A percentile compares a stretch with the other conserved stretches of the same genome.
phyloP scores from a whole-genome alignment of 1,140 invertebrate genomes.

The Anastrepha obliqua region DNA sequence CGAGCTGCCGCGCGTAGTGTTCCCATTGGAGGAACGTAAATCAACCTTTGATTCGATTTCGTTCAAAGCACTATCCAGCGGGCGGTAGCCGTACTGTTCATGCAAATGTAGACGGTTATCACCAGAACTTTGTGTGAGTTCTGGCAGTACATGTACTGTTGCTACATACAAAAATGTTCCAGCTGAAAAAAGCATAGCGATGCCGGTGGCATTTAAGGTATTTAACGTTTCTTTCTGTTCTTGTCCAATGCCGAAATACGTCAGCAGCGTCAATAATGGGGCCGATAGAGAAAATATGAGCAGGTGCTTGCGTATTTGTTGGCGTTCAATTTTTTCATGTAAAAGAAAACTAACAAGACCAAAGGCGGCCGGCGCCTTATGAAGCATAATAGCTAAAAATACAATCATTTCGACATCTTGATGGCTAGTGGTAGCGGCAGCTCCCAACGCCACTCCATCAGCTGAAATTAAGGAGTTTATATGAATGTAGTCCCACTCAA shows the following conservation, averaged over 20 bases:
- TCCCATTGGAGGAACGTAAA: background rate
- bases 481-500: background rate
- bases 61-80: conserved; percentile 62
- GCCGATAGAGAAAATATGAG: conserved; percentile 96
- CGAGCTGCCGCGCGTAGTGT: conserved; percentile 73
- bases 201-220: conserved; percentile 89
- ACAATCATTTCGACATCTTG: conserved; percentile 98
- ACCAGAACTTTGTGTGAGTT: conserved; percentile 80
- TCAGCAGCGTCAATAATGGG: conserved; percentile 91
- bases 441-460: conserved; percentile 97
- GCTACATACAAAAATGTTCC: conserved; percentile 99
- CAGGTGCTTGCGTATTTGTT: conserved; percentile 90
- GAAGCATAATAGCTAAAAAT: conserved; percentile 98
- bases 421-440: conserved; percentile 95
- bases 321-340: conserved; percentile 93
- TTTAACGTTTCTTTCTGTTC: conserved; percentile 85
- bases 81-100: conserved; percentile 63
- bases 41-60: conserved; percentile 51
- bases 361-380: conserved; percentile 99
- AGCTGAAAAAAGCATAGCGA: conserved; percentile 98
- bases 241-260: conserved; percentile 94
- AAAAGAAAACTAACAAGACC: conserved; percentile 97
- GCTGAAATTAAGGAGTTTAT: conserved; percentile 79
- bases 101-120: conserved; percentile 62
- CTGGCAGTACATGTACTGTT: conserved; percentile 97